phyloP scores from a whole-genome alignment of 2,888 invertebrate species.

The Leucophenga maculata region DNA sequence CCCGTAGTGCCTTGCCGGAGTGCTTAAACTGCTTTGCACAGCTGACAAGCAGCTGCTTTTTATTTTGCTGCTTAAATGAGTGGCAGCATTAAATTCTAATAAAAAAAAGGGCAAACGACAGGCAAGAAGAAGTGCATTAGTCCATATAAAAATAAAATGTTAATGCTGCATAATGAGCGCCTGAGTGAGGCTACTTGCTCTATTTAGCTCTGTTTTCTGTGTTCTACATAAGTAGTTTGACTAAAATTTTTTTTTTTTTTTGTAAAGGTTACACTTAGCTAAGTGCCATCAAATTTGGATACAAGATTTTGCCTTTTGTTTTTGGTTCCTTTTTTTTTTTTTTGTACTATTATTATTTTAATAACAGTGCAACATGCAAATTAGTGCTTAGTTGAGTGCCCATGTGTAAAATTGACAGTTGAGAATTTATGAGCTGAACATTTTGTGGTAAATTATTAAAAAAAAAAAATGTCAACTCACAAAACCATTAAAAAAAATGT shows the following conservation, averaged over 20 bases:
- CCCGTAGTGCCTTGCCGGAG: not conserved
- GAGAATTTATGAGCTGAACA: no score
- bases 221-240: not conserved
- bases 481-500: no score
- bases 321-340: not conserved
- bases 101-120: not conserved
- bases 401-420: constrained; percentile 12
- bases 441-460: no score
- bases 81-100: constrained; percentile 15
- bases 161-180: constrained; percentile 17
- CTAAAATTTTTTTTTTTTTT: not conserved
- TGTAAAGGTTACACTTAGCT: constrained; percentile 13
- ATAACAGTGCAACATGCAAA: constrained; percentile 4
- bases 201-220: not conserved
- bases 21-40: no score
- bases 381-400: constrained; percentile 1
- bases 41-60: constrained; percentile 19
- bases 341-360: not conserved
- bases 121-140: not conserved
- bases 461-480: no score
- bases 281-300: not conserved
- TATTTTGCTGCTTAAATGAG: constrained; percentile 12
- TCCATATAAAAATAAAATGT: not conserved
- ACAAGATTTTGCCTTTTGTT: not conserved
- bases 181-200: not conserved